These are phyloP conservation scores for Sogatella furcifera DNA, from an alignment of 1,140 invertebrate genomes.

Conservation along the genomic window DNA sequence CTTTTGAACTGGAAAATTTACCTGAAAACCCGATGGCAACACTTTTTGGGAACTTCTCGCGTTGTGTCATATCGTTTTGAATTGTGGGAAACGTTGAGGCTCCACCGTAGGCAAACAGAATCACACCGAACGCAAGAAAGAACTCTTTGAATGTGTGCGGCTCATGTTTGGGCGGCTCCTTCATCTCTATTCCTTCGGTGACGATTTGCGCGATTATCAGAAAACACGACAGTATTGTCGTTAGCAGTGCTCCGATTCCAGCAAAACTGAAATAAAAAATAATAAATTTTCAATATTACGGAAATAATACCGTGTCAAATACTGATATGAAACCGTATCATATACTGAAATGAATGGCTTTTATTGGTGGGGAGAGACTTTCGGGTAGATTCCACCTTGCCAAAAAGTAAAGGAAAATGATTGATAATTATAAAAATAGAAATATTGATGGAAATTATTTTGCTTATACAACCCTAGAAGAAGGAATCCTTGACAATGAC, in stretches of 20 bases:
- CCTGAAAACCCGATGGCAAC: constrained; percentile 40
- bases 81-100: constrained; percentile 57
- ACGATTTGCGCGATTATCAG: constrained; percentile 46
- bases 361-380: no score
- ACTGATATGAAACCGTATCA: no score
- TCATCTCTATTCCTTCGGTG: constrained; percentile 32
- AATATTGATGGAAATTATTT: no score
- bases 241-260: constrained; percentile 42
- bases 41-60: constrained; percentile 41
- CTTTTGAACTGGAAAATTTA: constrained; percentile 23
- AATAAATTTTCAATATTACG: no score
- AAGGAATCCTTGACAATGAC: no score
- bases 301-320: no score
- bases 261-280: constrained; percentile 32
- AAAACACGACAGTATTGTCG: constrained; percentile 43
- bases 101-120: constrained; percentile 55
- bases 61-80: constrained; percentile 55
- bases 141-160: constrained; percentile 36
- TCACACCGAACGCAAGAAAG: constrained; percentile 49
- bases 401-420: no score
- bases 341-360: no score
- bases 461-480: no score
- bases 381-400: no score
- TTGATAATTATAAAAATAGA: no score
- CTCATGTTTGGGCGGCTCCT: constrained; percentile 28